Conservation (phyloP, 2,797 vertebrate species). For the Sebastes alutus region DNA sequence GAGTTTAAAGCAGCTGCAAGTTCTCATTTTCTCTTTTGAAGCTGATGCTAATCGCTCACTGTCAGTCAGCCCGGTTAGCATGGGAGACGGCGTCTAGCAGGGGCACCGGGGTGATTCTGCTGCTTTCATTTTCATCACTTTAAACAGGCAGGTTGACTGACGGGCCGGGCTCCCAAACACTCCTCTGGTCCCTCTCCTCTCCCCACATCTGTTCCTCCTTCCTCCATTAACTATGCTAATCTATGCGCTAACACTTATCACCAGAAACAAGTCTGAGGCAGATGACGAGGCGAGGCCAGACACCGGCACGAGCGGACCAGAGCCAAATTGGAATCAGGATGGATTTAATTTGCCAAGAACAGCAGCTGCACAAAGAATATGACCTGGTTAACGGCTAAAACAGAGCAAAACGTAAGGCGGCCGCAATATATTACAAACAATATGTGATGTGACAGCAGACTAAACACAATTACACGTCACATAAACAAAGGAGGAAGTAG, state of each 20-base stretch:
- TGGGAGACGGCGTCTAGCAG: background rate
- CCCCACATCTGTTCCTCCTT: conserved; percentile 19
- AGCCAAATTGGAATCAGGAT: conserved; percentile 33
- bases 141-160: conserved; percentile 12
- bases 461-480: background rate
- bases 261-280: conserved; percentile 19
- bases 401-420: background rate
- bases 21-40: background rate
- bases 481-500: background rate
- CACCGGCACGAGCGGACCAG: background rate
- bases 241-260: conserved; percentile 20
- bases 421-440: background rate
- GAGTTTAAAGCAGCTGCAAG: background rate
- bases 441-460: background rate
- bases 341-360: conserved; percentile 40
- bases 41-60: conserved; percentile 14
- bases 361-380: conserved; percentile 37
- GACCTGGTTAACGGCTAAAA: conserved; percentile 20
- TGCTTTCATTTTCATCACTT: conserved; percentile 7
- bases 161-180: background rate
- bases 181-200: background rate
- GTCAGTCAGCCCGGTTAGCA: background rate
- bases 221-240: conserved; percentile 35
- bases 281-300: conserved; percentile 14
- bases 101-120: background rate